Conservation (phyloP, 2,797 vertebrate species). For the Ceyx erithaca region DNA sequence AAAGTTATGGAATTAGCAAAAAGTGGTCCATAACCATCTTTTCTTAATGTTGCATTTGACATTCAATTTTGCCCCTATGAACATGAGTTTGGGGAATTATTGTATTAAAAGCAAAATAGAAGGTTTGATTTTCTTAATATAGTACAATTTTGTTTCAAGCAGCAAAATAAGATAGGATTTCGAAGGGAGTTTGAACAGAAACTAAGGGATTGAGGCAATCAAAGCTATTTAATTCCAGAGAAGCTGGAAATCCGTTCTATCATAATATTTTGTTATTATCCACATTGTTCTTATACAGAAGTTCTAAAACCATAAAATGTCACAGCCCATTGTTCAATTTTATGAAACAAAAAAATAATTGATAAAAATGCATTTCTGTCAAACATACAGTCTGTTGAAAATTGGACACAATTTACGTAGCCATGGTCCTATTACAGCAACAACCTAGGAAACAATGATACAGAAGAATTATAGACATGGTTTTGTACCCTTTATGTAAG, state of each 20-base stretch:
- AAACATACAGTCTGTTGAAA: not conserved
- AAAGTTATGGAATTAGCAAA: not conserved
- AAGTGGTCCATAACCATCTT: not conserved
- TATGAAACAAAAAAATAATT: conserved; percentile 10
- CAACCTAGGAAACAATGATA: not conserved
- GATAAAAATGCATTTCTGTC: not conserved
- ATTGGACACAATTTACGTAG: not conserved
- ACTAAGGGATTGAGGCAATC: not conserved
- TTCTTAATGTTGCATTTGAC: not conserved
- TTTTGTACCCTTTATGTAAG: not conserved
- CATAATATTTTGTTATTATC: not conserved
- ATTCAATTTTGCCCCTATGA: not conserved
- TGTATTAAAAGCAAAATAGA: not conserved
- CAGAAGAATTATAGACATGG: not conserved
- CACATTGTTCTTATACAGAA: not conserved
- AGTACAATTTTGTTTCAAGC: not conserved
- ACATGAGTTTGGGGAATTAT: not conserved
- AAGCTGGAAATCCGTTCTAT: not conserved
- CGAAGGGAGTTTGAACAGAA: not conserved
- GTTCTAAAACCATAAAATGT: not conserved
- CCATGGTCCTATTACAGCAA: not conserved
- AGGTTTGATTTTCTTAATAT: not conserved
- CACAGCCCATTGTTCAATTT: not conserved
- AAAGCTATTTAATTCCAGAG: not conserved
- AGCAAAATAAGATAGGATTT: conserved; percentile 27